These are phyloP conservation scores for Kuschelorhynchus macadamiae DNA, from an alignment of 2,888 invertebrate genomes.

Conservation along the genomic window DNA sequence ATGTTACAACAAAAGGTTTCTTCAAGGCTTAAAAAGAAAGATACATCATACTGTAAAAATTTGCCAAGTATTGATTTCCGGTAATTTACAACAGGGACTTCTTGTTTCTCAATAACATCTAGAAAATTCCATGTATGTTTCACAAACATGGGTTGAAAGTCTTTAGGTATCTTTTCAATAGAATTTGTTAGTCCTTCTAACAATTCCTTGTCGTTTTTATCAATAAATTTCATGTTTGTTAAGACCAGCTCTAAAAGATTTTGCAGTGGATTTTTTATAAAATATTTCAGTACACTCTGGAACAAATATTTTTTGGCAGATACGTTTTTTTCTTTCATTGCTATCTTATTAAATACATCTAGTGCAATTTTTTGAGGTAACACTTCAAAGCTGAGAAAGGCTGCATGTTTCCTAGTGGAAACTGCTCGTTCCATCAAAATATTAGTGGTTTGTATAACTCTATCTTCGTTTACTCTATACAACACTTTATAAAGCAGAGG, in stretches of 20 bases:
- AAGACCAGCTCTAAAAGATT: conserved; percentile 45
- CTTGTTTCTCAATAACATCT: conserved; percentile 41
- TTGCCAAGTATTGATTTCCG: not conserved
- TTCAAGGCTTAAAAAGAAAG: conserved; percentile 16
- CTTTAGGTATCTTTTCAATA: conserved; percentile 41
- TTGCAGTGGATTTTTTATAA: conserved; percentile 50
- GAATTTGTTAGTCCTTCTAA: conserved; percentile 35
- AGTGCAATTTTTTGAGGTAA: conserved; percentile 40
- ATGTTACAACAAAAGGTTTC: conserved; percentile 8
- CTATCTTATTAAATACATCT: conserved; percentile 28
- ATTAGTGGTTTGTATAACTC: conserved; percentile 41
- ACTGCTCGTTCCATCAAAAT: conserved; percentile 49
- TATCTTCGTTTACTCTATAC: conserved; percentile 51
- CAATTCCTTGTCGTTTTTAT: conserved; percentile 51
- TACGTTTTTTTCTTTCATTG: conserved; percentile 36
- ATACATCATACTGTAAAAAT: not conserved
- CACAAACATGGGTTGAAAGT: conserved; percentile 40
- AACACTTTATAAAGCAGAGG: conserved; percentile 51
- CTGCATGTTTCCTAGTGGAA: conserved; percentile 54
- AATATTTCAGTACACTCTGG: conserved; percentile 52
- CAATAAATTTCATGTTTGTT: conserved; percentile 45
- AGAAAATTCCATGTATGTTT: conserved; percentile 50
- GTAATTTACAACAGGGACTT: conserved; percentile 20
- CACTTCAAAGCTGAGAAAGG: conserved; percentile 50
- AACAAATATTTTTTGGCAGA: conserved; percentile 52